Conservation (phyloP, 2,797 vertebrate genomes). For the Manis javanica region DNA sequence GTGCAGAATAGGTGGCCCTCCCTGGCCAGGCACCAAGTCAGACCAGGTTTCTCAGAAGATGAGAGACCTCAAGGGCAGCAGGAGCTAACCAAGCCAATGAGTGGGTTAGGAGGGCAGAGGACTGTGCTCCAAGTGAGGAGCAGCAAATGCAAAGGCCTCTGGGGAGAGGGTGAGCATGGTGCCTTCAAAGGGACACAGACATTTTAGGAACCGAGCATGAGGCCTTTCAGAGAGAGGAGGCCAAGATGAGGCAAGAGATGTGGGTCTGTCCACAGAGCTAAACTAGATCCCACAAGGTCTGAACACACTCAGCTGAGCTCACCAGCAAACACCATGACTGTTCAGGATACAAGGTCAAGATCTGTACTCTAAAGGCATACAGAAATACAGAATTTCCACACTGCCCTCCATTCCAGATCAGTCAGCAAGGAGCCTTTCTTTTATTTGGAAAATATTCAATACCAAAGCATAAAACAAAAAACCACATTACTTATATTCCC, state of each 20-base stretch:
- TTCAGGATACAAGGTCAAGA: background rate
- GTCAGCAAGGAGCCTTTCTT: background rate
- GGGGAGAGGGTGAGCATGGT: accelerated
- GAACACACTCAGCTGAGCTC: background rate
- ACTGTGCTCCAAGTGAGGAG: accelerated
- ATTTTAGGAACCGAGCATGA: background rate
- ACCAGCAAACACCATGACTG: background rate
- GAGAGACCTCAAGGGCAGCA: too few relatives aligned
- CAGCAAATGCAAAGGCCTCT: accelerated
- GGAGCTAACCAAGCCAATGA: accelerated
- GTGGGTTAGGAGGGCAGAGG: background rate
- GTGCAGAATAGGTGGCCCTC: background rate
- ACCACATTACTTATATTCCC: background rate
- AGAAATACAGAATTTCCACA: background rate
- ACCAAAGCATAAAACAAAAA: background rate
- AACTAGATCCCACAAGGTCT: background rate
- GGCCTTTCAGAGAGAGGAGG: background rate
- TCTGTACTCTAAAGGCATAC: background rate
- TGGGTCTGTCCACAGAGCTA: background rate
- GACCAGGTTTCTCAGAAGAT: background rate
- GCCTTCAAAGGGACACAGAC: background rate
- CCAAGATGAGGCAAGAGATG: background rate
- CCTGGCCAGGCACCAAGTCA: background rate
- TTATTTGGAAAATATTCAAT: background rate
- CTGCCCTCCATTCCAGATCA: background rate